These are phyloP conservation scores for Calcarius lapponicus DNA, from an alignment of 2,797 vertebrate species.

Conservation along the genomic window DNA sequence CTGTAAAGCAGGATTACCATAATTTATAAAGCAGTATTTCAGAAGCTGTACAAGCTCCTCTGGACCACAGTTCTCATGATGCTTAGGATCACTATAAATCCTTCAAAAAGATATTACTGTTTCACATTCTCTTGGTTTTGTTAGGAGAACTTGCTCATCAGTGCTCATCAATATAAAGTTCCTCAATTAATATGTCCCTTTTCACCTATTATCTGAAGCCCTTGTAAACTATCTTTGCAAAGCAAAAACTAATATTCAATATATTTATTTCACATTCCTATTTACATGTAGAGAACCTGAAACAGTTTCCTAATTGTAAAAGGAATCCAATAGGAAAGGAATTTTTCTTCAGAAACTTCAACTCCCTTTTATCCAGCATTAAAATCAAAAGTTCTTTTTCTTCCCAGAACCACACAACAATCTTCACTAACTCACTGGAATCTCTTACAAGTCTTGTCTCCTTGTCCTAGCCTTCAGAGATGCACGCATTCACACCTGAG, in stretches of 20 bases:
- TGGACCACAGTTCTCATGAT: not conserved
- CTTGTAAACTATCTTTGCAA: not conserved
- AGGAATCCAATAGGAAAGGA: not conserved
- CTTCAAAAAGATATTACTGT: not conserved
- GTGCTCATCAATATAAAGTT: not conserved
- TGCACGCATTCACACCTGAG: not conserved
- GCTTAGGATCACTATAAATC: not conserved
- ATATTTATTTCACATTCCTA: not conserved
- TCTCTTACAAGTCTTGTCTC: not conserved
- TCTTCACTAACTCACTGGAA: not conserved
- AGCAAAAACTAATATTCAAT: not conserved
- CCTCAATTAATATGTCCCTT: not conserved
- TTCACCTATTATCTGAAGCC: not conserved
- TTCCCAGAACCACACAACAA: not conserved
- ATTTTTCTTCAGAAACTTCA: not conserved
- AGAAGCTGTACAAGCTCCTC: not conserved
- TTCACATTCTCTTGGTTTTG: not conserved
- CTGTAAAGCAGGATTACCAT: not conserved
- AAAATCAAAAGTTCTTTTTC: not conserved
- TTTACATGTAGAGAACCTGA: not conserved
- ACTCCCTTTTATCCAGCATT: not conserved
- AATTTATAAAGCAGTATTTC: not conserved
- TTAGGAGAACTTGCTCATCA: not conserved
- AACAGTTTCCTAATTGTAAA: not conserved
- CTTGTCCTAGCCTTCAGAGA: not conserved